These are phyloP conservation scores for Tillus elongatus DNA, from an alignment of 2,888 invertebrate species.

Conservation along the genomic window DNA sequence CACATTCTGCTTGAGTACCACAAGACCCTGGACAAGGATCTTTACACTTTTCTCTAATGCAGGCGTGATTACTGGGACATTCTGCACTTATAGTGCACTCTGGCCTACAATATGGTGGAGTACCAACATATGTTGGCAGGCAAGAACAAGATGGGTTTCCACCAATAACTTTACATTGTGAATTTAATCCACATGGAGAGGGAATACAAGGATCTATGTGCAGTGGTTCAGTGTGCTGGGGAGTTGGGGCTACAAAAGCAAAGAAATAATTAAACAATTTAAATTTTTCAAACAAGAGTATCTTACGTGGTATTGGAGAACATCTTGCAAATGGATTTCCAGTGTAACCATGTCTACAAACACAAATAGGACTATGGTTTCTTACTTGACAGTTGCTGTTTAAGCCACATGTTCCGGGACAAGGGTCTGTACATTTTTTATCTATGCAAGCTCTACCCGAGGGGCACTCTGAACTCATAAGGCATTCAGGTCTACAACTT, in stretches of 20 bases:
- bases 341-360: slow-evolving; percentile 50
- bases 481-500: slow-evolving; percentile 58
- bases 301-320: slow-evolving; percentile 38
- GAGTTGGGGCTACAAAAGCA: not conserved
- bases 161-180: slow-evolving; percentile 46
- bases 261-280: too few relatives aligned
- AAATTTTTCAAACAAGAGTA: too few relatives aligned
- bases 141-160: slow-evolving; percentile 48
- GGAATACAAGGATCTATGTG: slow-evolving; percentile 45
- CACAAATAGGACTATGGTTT: slow-evolving; percentile 63
- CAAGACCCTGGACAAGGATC: slow-evolving; percentile 60
- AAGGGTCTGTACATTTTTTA: slow-evolving; percentile 63
- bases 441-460: slow-evolving; percentile 55
- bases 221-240: slow-evolving; percentile 17
- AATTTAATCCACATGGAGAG: slow-evolving; percentile 51
- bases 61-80: slow-evolving; percentile 46
- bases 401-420: slow-evolving; percentile 61
- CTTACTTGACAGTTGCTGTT: slow-evolving; percentile 62
- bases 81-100: slow-evolving; percentile 49
- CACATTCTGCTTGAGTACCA: slow-evolving; percentile 53
- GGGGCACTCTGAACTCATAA: slow-evolving; percentile 57
- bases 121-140: slow-evolving; percentile 43
- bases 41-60: slow-evolving; percentile 49
- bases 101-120: slow-evolving; percentile 48
- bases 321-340: slow-evolving; percentile 45